Evolutionary conservation across 2,888 invertebrate species (phyloP).

Genomic region (Sesia apiformis): DNA sequence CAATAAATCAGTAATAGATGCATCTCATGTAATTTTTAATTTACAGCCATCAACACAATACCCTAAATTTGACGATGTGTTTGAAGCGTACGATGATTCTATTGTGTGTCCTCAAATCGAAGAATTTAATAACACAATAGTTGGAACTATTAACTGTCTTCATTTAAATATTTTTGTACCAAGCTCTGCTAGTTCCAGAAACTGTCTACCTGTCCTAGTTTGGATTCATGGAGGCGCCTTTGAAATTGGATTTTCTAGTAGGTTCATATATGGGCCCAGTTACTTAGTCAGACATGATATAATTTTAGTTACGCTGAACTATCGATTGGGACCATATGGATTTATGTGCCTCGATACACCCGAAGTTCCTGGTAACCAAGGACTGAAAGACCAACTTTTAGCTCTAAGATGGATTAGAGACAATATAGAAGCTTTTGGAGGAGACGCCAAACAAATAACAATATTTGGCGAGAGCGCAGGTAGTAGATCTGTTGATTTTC

Average conservation of each 20-base stretch:
- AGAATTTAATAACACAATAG: constrained; percentile 17
- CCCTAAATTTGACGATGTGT: constrained; percentile 25
- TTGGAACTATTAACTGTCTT: constrained; percentile 69
- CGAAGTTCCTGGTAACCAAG: constrained; percentile 30
- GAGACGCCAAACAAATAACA: constrained; percentile 21
- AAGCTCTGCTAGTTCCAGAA: constrained; percentile 12
- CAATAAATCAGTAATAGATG: too few species aligned
- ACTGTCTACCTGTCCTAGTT: constrained; percentile 36
- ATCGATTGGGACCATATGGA: constrained; percentile 25
- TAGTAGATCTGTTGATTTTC: constrained; percentile 18
- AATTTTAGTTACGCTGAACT: constrained; percentile 31
- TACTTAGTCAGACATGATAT: constrained; percentile 32
- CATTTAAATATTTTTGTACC: constrained; percentile 77
- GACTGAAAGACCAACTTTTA: constrained; percentile 24
- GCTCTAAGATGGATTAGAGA: constrained; percentile 27
- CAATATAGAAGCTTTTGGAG: constrained; percentile 26
- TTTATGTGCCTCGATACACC: constrained; percentile 24
- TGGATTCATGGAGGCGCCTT: constrained; percentile 55
- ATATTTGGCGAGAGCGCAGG: constrained; percentile 28
- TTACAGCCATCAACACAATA: constrained; percentile 26
- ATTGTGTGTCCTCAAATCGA: constrained; percentile 31
- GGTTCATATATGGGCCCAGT: constrained; percentile 26
- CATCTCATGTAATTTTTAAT: too few species aligned
- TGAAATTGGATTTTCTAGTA: constrained; percentile 28
- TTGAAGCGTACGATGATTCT: constrained; percentile 28